A percentile compares a stretch with the other conserved stretches of the same genome.
phyloP scores from a whole-genome alignment of 2,113 vertebrate genomes.

The Struthio camelus region DNA sequence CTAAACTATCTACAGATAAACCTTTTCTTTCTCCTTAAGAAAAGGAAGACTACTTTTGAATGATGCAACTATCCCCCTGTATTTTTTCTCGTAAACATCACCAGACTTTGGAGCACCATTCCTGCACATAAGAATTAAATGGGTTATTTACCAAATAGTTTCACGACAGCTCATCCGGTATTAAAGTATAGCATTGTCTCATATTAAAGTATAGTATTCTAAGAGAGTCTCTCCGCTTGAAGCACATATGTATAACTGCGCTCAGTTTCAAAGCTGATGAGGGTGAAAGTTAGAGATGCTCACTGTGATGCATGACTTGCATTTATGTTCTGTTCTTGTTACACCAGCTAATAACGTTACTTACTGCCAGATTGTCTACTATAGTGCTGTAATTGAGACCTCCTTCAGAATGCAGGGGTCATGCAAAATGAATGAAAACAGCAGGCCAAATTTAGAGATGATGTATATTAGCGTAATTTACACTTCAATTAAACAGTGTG shows the following conservation, averaged over 20 bases:
- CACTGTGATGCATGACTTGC: background rate
- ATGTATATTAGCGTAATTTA: conserved; percentile 59
- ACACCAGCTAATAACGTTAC: background rate
- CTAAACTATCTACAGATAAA: background rate
- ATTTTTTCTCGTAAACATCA: background rate
- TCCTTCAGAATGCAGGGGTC: conserved; percentile 57
- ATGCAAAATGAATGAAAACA: conserved; percentile 58
- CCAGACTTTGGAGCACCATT: background rate
- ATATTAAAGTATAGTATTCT: background rate
- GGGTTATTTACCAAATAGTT: background rate
- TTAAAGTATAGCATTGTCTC: background rate
- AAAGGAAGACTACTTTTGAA: background rate
- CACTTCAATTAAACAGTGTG: conserved; percentile 53
- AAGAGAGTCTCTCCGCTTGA: conserved; percentile 11
- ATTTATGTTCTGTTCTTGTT: conserved; percentile 37
- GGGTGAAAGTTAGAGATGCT: background rate
- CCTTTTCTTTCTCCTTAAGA: background rate
- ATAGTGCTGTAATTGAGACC: conserved; percentile 38
- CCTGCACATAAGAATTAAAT: background rate
- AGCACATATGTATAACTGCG: background rate
- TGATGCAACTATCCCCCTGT: background rate
- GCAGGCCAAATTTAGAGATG: conserved; percentile 39
- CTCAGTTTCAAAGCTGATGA: background rate
- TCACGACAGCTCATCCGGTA: background rate
- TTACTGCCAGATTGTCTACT: conserved; percentile 18